Percentiles rank a stretch among this genome's conserved stretches.
Evolutionary conservation across 2,888 invertebrate species (phyloP).

Genomic region (Empis livida): DNA sequence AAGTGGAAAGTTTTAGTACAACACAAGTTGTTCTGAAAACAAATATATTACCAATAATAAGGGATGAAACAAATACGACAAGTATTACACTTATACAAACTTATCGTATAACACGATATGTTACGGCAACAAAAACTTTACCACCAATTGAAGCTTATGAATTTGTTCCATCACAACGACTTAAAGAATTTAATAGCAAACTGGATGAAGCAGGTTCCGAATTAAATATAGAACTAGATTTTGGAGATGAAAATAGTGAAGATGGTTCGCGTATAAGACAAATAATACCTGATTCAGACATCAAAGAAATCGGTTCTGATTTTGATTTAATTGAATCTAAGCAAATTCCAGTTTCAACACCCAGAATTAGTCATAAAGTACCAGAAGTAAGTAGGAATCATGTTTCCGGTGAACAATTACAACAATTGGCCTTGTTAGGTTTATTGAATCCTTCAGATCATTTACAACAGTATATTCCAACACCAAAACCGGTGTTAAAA

Average conservation of each 20-base stretch:
- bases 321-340: conserved; percentile 49
- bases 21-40: conserved; percentile 81
- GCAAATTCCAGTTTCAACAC: conserved; percentile 30
- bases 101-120: conserved; percentile 71
- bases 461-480: conserved; percentile 59
- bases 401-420: conserved; percentile 46
- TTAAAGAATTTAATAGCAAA: conserved; percentile 78
- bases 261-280: conserved; percentile 27
- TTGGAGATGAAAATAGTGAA: conserved; percentile 61
- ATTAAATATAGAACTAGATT: conserved; percentile 71
- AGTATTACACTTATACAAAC: conserved; percentile 78
- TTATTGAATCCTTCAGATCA: conserved; percentile 52
- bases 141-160: conserved; percentile 80
- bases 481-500: conserved; percentile 62
- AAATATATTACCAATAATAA: conserved; percentile 71
- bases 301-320: conserved; percentile 58
- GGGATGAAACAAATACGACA: conserved; percentile 57
- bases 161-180: conserved; percentile 71
- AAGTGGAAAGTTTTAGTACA: conserved; percentile 84
- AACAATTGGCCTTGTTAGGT: conserved; percentile 59
- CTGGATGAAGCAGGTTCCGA: conserved; percentile 83
- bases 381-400: conserved; percentile 24
- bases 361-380: conserved; percentile 24
- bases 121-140: conserved; percentile 80
- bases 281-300: conserved; percentile 51